These are phyloP conservation scores for Bemisia tabaci DNA, from an alignment of 1,140 invertebrate species.

Conservation along the genomic window DNA sequence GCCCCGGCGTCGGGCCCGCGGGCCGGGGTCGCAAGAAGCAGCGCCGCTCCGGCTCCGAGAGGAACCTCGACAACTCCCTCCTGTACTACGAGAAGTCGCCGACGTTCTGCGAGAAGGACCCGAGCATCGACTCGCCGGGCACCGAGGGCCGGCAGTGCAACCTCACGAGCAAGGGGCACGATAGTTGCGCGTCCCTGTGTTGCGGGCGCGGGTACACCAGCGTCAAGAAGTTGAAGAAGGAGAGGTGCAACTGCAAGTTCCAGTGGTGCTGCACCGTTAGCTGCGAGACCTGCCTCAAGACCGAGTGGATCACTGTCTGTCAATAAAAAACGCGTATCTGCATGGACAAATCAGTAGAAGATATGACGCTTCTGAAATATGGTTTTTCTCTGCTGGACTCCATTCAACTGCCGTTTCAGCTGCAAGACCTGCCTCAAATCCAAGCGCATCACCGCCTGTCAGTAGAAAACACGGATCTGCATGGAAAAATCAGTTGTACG, in stretches of 20 bases:
- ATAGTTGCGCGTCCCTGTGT: constrained; percentile 39
- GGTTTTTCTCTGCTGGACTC: too few species aligned
- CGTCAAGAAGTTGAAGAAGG: constrained; percentile 4
- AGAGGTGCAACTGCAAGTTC: constrained; percentile 22
- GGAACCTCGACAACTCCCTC: neutral
- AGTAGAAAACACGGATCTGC: constrained; percentile 6
- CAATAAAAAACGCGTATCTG: constrained; percentile 10
- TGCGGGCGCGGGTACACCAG: constrained; percentile 17
- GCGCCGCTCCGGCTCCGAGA: neutral
- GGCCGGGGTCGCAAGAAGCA: neutral
- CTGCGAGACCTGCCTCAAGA: constrained; percentile 18
- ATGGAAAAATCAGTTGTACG: constrained; percentile 44
- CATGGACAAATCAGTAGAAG: too few species aligned
- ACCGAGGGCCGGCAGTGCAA: constrained; percentile 71
- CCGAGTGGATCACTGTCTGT: constrained; percentile 17
- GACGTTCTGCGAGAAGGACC: neutral
- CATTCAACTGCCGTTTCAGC: constrained; percentile 38
- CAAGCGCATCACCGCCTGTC: constrained; percentile 17
- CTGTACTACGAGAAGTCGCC: neutral
- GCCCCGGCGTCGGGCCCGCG: too few species aligned
- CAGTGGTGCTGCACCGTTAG: constrained; percentile 23
- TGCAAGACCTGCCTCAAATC: constrained; percentile 19
- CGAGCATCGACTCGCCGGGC: constrained; percentile 32
- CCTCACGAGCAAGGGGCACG: constrained; percentile 59
- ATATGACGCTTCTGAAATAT: too few species aligned